These are phyloP conservation scores for Caenorhabditis sinica DNA, from an alignment of 2,888 invertebrate genomes.

Conservation along the genomic window DNA sequence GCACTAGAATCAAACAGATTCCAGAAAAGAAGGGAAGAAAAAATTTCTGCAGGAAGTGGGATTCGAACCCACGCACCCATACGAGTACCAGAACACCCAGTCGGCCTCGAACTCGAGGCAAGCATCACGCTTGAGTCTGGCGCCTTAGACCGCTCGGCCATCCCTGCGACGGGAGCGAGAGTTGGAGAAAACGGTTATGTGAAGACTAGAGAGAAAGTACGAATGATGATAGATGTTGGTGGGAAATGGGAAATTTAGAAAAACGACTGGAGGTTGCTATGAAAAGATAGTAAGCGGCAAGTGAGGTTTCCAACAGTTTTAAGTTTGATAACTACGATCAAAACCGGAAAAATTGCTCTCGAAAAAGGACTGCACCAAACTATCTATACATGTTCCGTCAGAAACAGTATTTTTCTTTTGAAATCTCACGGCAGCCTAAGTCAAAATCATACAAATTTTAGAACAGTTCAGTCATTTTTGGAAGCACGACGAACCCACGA, in stretches of 20 bases:
- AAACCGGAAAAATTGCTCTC: too few species aligned
- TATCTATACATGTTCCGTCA: too few species aligned
- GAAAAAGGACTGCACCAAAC: too few species aligned
- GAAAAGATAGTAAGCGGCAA: too few species aligned
- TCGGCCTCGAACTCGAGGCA: conserved; percentile 65
- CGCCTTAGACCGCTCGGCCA: conserved; percentile 85
- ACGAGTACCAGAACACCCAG: conserved; percentile 76
- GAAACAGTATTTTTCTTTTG: too few species aligned
- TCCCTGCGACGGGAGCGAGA: conserved; percentile 57
- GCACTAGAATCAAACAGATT: too few species aligned
- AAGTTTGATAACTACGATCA: too few species aligned
- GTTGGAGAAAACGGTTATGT: not conserved
- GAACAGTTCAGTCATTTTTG: too few species aligned
- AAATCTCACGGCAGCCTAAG: too few species aligned
- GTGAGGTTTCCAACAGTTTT: too few species aligned
- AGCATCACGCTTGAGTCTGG: conserved; percentile 84
- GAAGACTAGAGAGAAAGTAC: not conserved
- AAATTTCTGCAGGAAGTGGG: conserved; percentile 71
- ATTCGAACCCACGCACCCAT: conserved; percentile 79
- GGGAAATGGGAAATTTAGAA: not conserved
- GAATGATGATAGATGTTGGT: not conserved
- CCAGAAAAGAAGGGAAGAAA: conserved; percentile 9
- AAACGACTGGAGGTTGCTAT: not conserved
- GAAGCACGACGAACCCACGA: too few species aligned
- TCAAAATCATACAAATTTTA: too few species aligned